phyloP scores from a whole-genome alignment of 1,140 invertebrate genomes.

The Kradibia gibbosae region DNA sequence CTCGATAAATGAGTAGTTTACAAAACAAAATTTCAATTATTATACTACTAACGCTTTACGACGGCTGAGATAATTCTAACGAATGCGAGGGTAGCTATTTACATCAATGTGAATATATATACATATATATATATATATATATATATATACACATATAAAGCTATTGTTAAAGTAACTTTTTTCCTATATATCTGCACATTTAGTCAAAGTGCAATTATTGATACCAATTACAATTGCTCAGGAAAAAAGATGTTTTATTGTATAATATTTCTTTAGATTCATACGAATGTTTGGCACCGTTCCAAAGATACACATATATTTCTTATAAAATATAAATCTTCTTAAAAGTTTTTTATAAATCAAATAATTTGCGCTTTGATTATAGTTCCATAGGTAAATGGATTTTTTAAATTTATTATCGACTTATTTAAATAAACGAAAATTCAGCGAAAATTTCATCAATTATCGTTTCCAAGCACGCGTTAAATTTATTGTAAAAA shows the following conservation, averaged over 20 bases:
- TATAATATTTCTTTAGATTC: neutral
- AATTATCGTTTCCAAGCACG: neutral
- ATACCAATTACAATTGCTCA: constrained; percentile 12
- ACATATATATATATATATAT: no score
- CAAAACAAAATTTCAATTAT: constrained; percentile 14
- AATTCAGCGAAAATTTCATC: constrained; percentile 38
- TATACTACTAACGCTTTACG: constrained; percentile 7
- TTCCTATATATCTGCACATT: constrained; percentile 6
- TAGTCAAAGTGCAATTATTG: constrained; percentile 23
- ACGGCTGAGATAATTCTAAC: constrained; percentile 20
- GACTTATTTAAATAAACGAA: neutral
- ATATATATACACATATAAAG: no score
- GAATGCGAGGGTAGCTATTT: constrained; percentile 5
- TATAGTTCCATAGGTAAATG: constrained; percentile 23
- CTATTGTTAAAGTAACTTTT: neutral
- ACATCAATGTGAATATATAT: no score
- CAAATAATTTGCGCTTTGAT: constrained; percentile 45
- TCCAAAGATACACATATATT: neutral
- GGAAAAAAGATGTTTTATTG: neutral
- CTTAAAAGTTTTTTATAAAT: constrained; percentile 2
- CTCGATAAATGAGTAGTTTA: constrained; percentile 7
- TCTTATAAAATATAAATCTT: constrained; percentile 4
- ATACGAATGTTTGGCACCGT: constrained; percentile 9
- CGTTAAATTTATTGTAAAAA: constrained; percentile 1
- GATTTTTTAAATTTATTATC: constrained; percentile 33